Base-by-base conservation (phyloP, 2,888 invertebrate species). In the Nomada ruficornis region DNA sequence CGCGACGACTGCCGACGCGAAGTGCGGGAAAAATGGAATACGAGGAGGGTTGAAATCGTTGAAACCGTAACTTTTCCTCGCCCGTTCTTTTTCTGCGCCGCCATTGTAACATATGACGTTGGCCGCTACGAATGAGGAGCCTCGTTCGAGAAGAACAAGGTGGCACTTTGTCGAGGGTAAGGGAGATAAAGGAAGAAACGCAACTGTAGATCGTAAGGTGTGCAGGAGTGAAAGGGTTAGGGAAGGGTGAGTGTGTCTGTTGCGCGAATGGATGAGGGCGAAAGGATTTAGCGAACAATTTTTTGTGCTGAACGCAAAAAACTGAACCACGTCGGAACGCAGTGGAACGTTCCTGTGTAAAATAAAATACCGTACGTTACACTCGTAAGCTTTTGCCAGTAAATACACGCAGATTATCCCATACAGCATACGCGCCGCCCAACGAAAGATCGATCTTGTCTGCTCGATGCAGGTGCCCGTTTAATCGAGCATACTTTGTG, bases 361-460 rank as follows among this genome's bases (percentile, higher is more conserved):
- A 93, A 93, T 93, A 93, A 70, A 93, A 93, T 90, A 91, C 89
- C 90, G 91, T 92, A 91, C 89, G 90, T 91, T 92, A 93, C 90
- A 93, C 93, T 93, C 93, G 93, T 93, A 93, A 92, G 92, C 88
- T 84, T 90, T 82, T 78, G 86, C 84, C 84, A 82, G 74, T 82
- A 78, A 84, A 82, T 86, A 82, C 82, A 86, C 78, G 80, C 78
- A 78, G 80, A 80, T 83, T 75, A 88, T 88, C 86, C 86, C 83
- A 54, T 64, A 47, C 70, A 68, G 70, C 75, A 70, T 71, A 68
- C 72, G 65, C 72, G 63, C 70, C 42, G 59, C 65, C 62, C 36
- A 68, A 69, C 73, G 67, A 77, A 77, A 82, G 87, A 87, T 87
- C 85, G 85, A 87, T 80, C 73, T 64, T 75, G 83, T 62, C 70